A percentile compares a stretch with the other conserved stretches of the same genome.
Conservation (phyloP, 2,797 vertebrate genomes). For the Rhinatrema bivittatum region DNA sequence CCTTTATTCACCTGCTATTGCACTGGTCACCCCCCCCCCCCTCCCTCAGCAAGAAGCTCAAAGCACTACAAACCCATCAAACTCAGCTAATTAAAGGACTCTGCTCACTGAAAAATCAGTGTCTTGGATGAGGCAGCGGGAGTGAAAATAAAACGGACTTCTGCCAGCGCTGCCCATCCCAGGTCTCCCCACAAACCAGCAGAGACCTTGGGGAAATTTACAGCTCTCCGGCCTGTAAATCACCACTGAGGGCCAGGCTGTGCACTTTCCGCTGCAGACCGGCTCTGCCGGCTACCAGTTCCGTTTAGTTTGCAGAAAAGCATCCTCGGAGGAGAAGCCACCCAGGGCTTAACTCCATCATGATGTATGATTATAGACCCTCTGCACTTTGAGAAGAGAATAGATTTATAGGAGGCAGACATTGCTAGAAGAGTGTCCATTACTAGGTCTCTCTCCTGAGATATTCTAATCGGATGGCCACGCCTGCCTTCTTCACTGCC, state of each 20-base stretch:
- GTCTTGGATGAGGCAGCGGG: too few relatives aligned
- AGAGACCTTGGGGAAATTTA: conserved; percentile 11
- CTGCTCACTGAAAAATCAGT: too few relatives aligned
- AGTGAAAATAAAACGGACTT: too few relatives aligned
- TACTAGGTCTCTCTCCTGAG: conserved; percentile 58
- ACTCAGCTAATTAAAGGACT: too few relatives aligned
- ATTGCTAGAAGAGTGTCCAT: conserved; percentile 67
- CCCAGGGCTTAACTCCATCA: conserved; percentile 40
- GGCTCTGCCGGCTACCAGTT: conserved; percentile 1
- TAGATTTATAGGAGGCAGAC: conserved; percentile 66
- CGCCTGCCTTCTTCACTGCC: neutral
- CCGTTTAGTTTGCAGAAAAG: conserved; percentile 58
- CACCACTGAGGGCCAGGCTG: conserved; percentile 10
- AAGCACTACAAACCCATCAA: too few relatives aligned
- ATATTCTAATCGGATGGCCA: conserved; percentile 36
- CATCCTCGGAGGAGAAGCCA: conserved; percentile 50
- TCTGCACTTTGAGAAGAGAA: conserved; percentile 65
- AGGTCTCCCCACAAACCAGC: too few relatives aligned
- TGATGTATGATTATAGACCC: conserved; percentile 76
- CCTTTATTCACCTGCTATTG: too few relatives aligned
- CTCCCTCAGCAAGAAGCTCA: too few relatives aligned
- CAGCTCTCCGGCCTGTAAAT: conserved; percentile 7
- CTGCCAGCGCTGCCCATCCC: too few relatives aligned
- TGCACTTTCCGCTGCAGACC: conserved; percentile 10
- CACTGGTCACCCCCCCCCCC: too few relatives aligned